Conservation (phyloP, 2,113 vertebrate species). For the Engraulis encrasicolus region DNA sequence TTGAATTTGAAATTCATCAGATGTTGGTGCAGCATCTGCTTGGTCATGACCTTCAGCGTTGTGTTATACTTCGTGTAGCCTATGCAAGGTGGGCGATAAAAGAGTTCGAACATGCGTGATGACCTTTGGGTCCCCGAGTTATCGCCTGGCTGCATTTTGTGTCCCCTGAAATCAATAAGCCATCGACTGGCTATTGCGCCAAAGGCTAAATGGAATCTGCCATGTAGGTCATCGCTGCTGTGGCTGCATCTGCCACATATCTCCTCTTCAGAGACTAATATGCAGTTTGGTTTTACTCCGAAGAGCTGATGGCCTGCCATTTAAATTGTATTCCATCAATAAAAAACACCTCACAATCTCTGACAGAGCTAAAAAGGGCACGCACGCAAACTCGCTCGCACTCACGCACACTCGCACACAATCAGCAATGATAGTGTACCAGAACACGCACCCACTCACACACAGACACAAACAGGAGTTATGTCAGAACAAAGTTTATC, state of each 20-base stretch:
- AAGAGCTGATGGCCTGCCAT: neutral
- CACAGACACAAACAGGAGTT: neutral
- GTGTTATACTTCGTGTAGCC: too few species aligned
- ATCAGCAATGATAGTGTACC: neutral
- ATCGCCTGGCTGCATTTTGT: neutral
- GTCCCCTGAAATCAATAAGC: neutral
- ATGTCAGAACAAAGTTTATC: slow-evolving; percentile 6
- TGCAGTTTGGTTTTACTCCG: neutral
- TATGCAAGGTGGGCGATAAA: neutral
- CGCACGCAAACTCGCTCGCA: neutral
- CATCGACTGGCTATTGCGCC: neutral
- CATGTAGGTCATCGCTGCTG: neutral
- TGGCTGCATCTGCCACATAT: too few species aligned
- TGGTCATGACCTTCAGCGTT: too few species aligned
- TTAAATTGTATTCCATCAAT: too few species aligned
- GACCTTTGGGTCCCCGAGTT: neutral
- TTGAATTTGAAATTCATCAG: too few species aligned
- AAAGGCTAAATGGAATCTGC: neutral
- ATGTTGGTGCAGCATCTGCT: too few species aligned
- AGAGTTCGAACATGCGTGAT: neutral
- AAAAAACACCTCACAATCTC: neutral
- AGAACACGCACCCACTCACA: too few species aligned
- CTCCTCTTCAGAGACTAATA: neutral
- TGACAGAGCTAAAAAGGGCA: neutral
- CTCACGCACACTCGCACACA: neutral